Base-by-base conservation (phyloP, 2,888 invertebrate genomes). In the Calliopum simillimum region DNA sequence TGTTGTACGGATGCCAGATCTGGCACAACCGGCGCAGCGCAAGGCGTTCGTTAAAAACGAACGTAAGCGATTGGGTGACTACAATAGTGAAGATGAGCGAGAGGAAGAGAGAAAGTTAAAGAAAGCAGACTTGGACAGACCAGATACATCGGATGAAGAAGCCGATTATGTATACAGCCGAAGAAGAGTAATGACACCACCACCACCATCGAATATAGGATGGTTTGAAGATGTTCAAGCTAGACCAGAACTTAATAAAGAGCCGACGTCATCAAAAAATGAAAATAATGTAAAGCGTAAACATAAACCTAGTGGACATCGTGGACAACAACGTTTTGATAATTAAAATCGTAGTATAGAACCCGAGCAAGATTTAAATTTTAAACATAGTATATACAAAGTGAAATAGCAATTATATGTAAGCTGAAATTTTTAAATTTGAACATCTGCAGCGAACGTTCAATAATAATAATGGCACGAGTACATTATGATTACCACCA, bases 1-100 rank as follows among this genome's bases (percentile, higher is more conserved):
- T 8, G 73, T 84, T 5, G 73, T 84, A 1, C 78, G 83, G 0
- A 73, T 76, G 43, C 78, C 81, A 1, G 71, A 75, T n/a, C 82
- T 84, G 1, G 43, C 77, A 11, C 76, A 78, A 6, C 80, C 76
- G 0, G 71, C 84, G 0, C 76, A 78, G 53, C 79, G 82, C 3
- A 83, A 80, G 47, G 79, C 76, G 1, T 84, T 84, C 19, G 77
- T 82, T 2, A 81, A 82, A 55, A 73, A 77, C 25, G 84, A 84
- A 65, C 78, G 78, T 1, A 80, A 78, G 55, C 82, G 84, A 5
- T 72, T 81, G 2, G 76, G 77, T 4, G 74, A 76, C 47, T 73
- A 61, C 13, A 71, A 74, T 53, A 75, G 73, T 33, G 72, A 71
- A 1, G 76, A 73, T 2, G 73, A 71, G 11, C 51, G 56, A 11